phyloP scores from a whole-genome alignment of 2,113 vertebrate genomes.

The Antennarius striatus region DNA sequence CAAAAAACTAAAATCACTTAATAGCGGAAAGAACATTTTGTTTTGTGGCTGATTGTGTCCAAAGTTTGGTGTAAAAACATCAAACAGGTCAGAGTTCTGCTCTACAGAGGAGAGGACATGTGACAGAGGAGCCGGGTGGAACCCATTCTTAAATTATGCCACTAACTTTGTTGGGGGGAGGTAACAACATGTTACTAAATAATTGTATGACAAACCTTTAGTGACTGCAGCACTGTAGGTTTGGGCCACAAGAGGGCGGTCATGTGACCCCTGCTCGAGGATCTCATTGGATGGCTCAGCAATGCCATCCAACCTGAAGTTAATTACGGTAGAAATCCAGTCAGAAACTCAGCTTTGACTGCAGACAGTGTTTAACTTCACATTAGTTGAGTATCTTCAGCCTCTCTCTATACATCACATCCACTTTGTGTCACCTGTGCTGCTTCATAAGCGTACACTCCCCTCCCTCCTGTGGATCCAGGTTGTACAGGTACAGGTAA shows the following conservation, averaged over 20 bases:
- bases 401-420: background rate
- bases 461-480: conserved; percentile 96
- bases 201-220: conserved; percentile 79
- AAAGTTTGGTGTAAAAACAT: too few species aligned
- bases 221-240: conserved; percentile 84
- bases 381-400: background rate
- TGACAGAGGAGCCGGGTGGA: too few species aligned
- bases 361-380: background rate
- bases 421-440: conserved; percentile 85
- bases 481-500: conserved; percentile 97
- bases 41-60: too few species aligned
- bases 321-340: conserved; percentile 1
- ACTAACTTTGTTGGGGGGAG: too few species aligned
- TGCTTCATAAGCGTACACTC: conserved; percentile 98
- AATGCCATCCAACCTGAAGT: conserved; percentile 90
- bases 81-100: too few species aligned
- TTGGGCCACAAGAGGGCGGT: conserved; percentile 89
- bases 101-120: too few species aligned
- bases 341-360: background rate
- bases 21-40: background rate
- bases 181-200: background rate
- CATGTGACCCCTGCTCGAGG: conserved; percentile 90
- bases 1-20: background rate
- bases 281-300: conserved; percentile 92
- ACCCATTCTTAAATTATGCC: too few species aligned